These are phyloP conservation scores for Ptychodera flava DNA, from an alignment of 35 echinoderm and acorn worm species.

Conservation along the genomic window DNA sequence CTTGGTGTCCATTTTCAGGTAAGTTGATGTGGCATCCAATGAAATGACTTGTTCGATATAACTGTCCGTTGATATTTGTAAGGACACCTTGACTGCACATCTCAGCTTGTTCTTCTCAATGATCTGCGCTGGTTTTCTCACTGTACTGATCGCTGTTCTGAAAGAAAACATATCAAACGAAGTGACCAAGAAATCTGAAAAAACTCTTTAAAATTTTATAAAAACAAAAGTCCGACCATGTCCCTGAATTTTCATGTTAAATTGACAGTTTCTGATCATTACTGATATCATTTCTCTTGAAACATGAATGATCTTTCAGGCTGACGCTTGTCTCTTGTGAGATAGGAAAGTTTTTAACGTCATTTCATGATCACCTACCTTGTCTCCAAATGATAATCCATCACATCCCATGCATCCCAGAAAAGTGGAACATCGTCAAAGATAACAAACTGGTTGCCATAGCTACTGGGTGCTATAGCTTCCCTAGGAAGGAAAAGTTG, in stretches of 20 bases:
- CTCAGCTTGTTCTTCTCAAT: slow-evolving; percentile 26
- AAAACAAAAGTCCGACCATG: too few relatives aligned
- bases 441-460: slow-evolving; percentile 92
- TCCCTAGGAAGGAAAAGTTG: slow-evolving; percentile 28
- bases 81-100: slow-evolving; percentile 40
- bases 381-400: slow-evolving; percentile 93
- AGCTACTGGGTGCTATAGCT: slow-evolving; percentile 40
- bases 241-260: too few relatives aligned
- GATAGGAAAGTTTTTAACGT: too few relatives aligned
- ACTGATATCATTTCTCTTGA: too few relatives aligned
- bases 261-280: too few relatives aligned
- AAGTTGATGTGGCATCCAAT: slow-evolving; percentile 35
- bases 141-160: slow-evolving; percentile 46
- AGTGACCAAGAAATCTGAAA: neutral
- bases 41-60: slow-evolving; percentile 67
- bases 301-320: too few relatives aligned
- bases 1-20: slow-evolving; percentile 65
- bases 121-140: neutral
- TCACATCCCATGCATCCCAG: slow-evolving; percentile 96
- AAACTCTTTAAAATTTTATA: too few relatives aligned
- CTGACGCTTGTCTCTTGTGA: too few relatives aligned
- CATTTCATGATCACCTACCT: too few relatives aligned
- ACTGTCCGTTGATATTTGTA: slow-evolving; percentile 48
- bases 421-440: slow-evolving; percentile 95
- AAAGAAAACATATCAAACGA: neutral